Conservation (phyloP, 1,140 invertebrate species). For the Drosophila navojoa region DNA sequence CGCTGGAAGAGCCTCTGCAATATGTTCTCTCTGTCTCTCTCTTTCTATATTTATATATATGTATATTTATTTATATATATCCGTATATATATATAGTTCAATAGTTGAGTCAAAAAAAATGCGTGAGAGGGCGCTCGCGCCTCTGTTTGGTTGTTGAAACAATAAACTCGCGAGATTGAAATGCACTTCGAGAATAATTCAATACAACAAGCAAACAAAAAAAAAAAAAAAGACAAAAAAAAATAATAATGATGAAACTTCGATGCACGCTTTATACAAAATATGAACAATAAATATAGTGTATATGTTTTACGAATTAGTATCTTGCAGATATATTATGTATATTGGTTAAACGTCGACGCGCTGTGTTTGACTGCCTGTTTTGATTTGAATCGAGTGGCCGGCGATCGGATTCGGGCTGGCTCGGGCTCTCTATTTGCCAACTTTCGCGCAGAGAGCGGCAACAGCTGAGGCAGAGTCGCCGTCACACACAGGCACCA, state of each 20-base stretch:
- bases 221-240: background rate
- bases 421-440: slow-evolving; percentile 42
- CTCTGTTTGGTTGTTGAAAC: background rate
- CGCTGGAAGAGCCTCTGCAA: slow-evolving; percentile 3
- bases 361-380: slow-evolving; percentile 70
- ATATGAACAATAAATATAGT: background rate
- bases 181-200: background rate
- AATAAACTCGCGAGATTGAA: background rate
- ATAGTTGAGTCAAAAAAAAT: background rate
- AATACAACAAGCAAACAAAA: too few species aligned
- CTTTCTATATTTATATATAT: background rate
- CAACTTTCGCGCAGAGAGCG: slow-evolving; percentile 18
- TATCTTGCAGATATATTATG: slow-evolving; percentile 14
- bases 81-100: background rate
- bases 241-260: background rate
- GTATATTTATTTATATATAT: too few species aligned
- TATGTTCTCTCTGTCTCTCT: background rate
- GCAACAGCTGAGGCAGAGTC: slow-evolving; percentile 7
- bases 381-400: slow-evolving; percentile 71
- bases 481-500: background rate
- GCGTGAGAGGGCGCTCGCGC: background rate
- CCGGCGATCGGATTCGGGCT: slow-evolving; percentile 53
- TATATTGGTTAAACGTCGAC: slow-evolving; percentile 55
- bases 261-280: background rate
- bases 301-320: slow-evolving; percentile 5